A percentile compares a stretch with the other conserved stretches of the same genome.
phyloP scores from a whole-genome alignment of 2,113 vertebrate species.

The Brachyhypopomus occidentalis region DNA sequence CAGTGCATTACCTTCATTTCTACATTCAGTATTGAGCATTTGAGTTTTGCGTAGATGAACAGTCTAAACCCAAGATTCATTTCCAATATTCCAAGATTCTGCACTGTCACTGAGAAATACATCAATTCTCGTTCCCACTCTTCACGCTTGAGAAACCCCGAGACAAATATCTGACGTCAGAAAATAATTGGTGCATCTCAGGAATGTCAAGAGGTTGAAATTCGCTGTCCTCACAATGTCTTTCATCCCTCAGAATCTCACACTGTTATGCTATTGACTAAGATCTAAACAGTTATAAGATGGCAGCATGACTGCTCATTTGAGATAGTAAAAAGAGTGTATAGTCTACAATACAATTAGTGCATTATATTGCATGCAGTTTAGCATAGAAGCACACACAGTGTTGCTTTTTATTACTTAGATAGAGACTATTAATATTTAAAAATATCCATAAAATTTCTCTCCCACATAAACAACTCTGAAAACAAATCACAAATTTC shows the following conservation, averaged over 20 bases:
- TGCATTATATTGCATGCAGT: too few species aligned
- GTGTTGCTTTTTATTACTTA: too few species aligned
- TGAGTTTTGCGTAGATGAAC: not conserved
- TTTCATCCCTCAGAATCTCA: not conserved
- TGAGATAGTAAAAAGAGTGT: not conserved
- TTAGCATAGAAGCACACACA: too few species aligned
- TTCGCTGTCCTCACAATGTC: not conserved
- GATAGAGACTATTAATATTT: too few species aligned
- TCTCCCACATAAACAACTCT: not conserved
- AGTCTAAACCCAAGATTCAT: not conserved
- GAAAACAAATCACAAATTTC: not conserved
- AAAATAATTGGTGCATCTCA: conserved; percentile 8
- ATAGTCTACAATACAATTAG: too few species aligned
- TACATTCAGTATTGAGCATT: too few species aligned
- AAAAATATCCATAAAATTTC: too few species aligned
- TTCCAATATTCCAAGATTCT: not conserved
- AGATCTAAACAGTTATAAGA: not conserved
- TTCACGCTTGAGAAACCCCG: conserved; percentile 4
- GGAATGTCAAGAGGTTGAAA: not conserved
- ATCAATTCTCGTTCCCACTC: not conserved
- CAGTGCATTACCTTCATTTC: too few species aligned
- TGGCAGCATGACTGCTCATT: not conserved
- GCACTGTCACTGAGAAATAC: not conserved
- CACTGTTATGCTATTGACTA: too few species aligned
- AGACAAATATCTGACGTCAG: conserved; percentile 6